These are phyloP conservation scores for Anser brachyrhynchus DNA, from an alignment of 2,113 vertebrate species.

Conservation along the genomic window DNA sequence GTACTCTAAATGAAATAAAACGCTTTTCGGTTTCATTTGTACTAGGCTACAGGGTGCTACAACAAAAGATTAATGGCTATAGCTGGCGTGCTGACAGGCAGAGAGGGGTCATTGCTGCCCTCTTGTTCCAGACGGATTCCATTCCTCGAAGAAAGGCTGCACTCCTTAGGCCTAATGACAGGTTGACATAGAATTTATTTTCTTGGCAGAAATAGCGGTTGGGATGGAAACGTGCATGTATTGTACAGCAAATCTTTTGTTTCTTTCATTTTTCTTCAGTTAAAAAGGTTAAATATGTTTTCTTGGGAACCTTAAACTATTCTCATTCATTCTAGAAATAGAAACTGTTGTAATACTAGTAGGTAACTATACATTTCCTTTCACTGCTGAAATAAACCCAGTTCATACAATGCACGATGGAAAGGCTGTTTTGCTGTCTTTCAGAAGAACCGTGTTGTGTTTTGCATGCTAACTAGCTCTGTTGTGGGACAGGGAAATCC, in stretches of 20 bases:
- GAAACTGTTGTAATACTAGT: background rate
- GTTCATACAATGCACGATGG: background rate
- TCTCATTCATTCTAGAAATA: background rate
- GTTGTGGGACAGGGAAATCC: background rate
- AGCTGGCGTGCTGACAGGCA: background rate
- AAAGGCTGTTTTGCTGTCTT: background rate
- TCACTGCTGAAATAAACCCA: background rate
- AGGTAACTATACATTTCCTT: conserved; percentile 9
- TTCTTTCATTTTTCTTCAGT: background rate
- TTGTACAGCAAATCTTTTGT: conserved; percentile 1
- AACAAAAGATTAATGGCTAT: conserved; percentile 11
- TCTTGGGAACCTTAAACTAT: background rate
- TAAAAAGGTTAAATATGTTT: background rate
- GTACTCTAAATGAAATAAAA: background rate
- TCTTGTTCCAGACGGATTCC: background rate
- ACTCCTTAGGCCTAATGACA: background rate
- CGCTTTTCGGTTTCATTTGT: background rate
- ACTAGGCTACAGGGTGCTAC: background rate
- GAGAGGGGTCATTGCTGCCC: conserved; percentile 18
- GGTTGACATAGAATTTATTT: conserved; percentile 33
- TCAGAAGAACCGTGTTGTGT: background rate
- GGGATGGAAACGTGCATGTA: background rate
- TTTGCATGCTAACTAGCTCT: background rate
- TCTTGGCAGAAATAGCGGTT: conserved; percentile 8
- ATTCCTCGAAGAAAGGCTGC: conserved; percentile 1